A percentile compares a stretch with the other conserved stretches of the same genome.
Conservation (phyloP, 2,888 invertebrate species). For the Atethmia centrago region DNA sequence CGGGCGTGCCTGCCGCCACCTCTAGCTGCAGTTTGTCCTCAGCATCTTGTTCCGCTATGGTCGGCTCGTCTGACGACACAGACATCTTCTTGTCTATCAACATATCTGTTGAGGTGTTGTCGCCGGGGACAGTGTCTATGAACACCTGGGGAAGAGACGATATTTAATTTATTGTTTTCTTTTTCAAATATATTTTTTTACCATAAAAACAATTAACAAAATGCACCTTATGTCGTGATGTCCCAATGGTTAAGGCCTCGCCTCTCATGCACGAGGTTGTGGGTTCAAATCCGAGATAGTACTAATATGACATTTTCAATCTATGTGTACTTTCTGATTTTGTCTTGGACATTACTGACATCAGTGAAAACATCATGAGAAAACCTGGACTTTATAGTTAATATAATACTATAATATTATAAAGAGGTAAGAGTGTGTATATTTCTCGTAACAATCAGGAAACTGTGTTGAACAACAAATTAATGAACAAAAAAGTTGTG, state of each 20-base stretch:
- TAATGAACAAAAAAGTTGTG: too few species aligned
- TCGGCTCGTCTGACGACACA: conserved; percentile 72
- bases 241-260: not conserved
- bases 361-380: not conserved
- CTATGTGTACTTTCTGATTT: not conserved
- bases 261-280: not conserved
- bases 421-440: not conserved
- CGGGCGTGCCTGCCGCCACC: conserved; percentile 87
- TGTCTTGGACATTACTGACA: not conserved
- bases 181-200: not conserved
- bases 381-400: not conserved
- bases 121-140: conserved; percentile 77
- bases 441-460: not conserved
- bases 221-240: too few species aligned
- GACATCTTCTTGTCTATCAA: conserved; percentile 81
- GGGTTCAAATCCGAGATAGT: not conserved
- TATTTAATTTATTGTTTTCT: not conserved
- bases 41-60: conserved; percentile 57
- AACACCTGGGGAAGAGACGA: conserved; percentile 79
- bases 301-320: not conserved
- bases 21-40: conserved; percentile 79
- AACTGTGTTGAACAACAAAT: not conserved
- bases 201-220: too few species aligned
- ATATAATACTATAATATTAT: too few species aligned
- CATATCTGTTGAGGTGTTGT: conserved; percentile 83